Base-by-base conservation (phyloP, 2,888 invertebrate species). In the Epinotia nisella region DNA sequence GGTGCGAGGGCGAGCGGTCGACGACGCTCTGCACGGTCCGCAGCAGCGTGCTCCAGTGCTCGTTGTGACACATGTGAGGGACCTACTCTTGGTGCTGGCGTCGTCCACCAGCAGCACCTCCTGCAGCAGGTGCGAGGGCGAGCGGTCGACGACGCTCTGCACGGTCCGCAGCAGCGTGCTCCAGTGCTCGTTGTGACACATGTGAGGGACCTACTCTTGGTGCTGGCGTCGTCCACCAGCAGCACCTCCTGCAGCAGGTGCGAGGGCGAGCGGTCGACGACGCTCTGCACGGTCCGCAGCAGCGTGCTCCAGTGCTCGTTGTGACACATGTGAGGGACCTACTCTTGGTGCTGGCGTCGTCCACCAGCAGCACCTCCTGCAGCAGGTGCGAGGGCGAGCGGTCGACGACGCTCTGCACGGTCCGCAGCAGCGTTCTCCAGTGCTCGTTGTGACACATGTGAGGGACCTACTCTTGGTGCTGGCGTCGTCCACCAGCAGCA, bases 181-280 rank as follows among this genome's bases (percentile, higher is more conserved):
- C 21, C 21, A 24, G 21, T 24, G 21, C 21, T 24, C 21, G 21
- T 24, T 24, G 21, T 7, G 35, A 35, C 35, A 35, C 9, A 3
- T 35, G 35, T 35, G 35, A 9, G 35, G 35, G 35, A 35, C 35
- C 35, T 35, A 35, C 35, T 35, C 35, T 9, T 9, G 35, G 35
- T 35, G 35, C 35, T 35, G 35, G 35, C 35, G 35, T 35, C 35
- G 35, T 35, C 35, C 0, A 98, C 98, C 66, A 99, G 92, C 82
- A 98, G 96, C 35, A 99, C 95, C 91, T 99, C 98, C 79, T 96
- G 95, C 0, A 99, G 91, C 35, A 98, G 90, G 79, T 96, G 94
- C 0, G 91, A 81, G 0, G 98, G 98, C 0, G 98, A 97, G 69
- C 98, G 94, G 83, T 97, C 96, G 3, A 98, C 85, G 4, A 98